Conservation (phyloP, 2,888 invertebrate species). For the Tenthredo scrophulariae region DNA sequence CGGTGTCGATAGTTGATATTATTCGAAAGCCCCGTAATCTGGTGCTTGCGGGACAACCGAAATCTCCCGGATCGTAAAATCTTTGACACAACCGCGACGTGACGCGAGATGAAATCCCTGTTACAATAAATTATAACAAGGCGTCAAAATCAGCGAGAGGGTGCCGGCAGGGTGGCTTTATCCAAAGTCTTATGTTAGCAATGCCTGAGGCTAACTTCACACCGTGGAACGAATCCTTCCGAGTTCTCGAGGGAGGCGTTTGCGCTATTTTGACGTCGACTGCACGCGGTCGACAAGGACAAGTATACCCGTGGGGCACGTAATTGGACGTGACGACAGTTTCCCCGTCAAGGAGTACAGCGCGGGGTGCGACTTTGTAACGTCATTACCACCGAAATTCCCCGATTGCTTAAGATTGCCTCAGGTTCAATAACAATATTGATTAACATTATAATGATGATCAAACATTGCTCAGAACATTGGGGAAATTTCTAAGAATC, state of each 20-base stretch:
- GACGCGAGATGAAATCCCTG: background rate
- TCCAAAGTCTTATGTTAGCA: background rate
- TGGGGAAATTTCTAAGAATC: background rate
- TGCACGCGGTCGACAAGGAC: conserved; percentile 34
- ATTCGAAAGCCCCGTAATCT: background rate
- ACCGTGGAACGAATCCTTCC: conserved; percentile 41
- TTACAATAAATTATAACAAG: conserved; percentile 10
- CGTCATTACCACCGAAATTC: conserved; percentile 39
- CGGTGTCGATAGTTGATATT: background rate
- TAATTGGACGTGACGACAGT: conserved; percentile 47
- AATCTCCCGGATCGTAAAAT: background rate
- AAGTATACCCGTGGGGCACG: conserved; percentile 33
- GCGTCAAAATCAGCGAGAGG: background rate
- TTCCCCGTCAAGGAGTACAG: background rate
- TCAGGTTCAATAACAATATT: conserved; percentile 29
- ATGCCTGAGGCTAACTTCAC: conserved; percentile 17
- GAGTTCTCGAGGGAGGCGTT: conserved; percentile 38
- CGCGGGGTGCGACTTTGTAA: conserved; percentile 27
- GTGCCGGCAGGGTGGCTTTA: background rate
- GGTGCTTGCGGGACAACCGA: background rate
- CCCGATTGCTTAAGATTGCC: conserved; percentile 28
- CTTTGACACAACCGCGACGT: background rate
- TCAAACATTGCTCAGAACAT: background rate
- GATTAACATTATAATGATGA: conserved; percentile 53
- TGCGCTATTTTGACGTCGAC: conserved; percentile 46